Evolutionary conservation across 2,113 vertebrate species (phyloP).

Genomic region (Dendrocopos noguchii): DNA sequence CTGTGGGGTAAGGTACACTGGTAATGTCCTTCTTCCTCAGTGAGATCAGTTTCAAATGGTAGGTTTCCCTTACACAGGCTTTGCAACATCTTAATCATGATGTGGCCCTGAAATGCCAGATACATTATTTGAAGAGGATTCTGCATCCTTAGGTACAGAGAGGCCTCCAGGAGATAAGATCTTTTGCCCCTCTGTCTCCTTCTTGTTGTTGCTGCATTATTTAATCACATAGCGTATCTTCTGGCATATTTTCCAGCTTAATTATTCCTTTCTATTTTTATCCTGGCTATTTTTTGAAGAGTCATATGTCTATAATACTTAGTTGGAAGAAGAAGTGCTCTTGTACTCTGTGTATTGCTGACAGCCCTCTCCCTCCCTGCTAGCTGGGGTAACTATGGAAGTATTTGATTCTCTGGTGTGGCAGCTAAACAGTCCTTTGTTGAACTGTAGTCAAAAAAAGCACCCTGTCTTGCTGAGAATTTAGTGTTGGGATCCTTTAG

Average conservation of each 20-base stretch:
- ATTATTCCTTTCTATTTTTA: not conserved
- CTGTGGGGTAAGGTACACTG: not conserved
- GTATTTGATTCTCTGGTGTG: not conserved
- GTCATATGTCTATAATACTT: not conserved
- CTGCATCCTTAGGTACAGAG: not conserved
- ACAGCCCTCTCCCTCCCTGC: not conserved
- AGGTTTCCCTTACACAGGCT: not conserved
- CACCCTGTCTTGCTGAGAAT: not conserved
- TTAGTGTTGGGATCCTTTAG: not conserved
- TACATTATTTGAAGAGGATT: not conserved
- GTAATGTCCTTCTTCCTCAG: not conserved
- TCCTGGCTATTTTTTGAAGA: not conserved
- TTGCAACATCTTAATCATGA: not conserved
- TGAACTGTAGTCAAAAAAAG: not conserved
- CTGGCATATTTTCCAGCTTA: not conserved
- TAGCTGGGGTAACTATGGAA: not conserved
- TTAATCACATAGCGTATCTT: not conserved
- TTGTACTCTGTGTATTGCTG: not conserved
- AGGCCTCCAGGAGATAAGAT: not conserved
- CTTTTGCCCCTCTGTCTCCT: not conserved
- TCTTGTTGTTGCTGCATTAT: not conserved
- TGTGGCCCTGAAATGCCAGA: not conserved
- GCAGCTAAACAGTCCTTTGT: rapidly evolving
- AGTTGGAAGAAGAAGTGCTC: not conserved
- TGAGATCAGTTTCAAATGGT: not conserved